Evolutionary conservation across 2,113 vertebrate species (phyloP).

Genomic region (Cebidichthys violaceus): DNA sequence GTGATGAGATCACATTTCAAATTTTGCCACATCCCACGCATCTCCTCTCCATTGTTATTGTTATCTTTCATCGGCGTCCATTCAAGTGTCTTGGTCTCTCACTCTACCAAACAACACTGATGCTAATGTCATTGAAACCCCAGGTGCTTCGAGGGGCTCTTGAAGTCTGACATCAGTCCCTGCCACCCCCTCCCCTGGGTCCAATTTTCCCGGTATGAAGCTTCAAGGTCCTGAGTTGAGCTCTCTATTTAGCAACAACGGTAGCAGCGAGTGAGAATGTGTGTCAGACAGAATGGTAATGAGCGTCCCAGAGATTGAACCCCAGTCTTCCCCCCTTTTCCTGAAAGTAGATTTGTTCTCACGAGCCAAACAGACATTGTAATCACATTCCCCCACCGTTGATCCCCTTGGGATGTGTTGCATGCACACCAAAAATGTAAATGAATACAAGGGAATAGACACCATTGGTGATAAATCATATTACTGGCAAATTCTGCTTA

Average conservation of each 20-base stretch:
- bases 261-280: constrained; percentile 57
- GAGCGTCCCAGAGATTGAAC: constrained; percentile 66
- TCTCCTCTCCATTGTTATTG: constrained; percentile 19
- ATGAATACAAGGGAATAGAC: constrained; percentile 59
- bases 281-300: constrained; percentile 74
- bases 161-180: constrained; percentile 78
- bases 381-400: constrained; percentile 47
- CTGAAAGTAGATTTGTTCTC: constrained; percentile 69
- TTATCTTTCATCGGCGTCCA: neutral
- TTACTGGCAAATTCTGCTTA: constrained; percentile 66
- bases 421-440: constrained; percentile 69
- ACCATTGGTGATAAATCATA: constrained; percentile 75
- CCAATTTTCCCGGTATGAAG: constrained; percentile 75
- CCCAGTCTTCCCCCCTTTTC: constrained; percentile 32
- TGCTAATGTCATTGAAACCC: constrained; percentile 70
- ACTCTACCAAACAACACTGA: constrained; percentile 42
- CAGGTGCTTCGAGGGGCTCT: constrained; percentile 68
- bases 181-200: constrained; percentile 63
- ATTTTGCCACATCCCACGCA: constrained; percentile 9
- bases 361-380: constrained; percentile 65
- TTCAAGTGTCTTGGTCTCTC: constrained; percentile 25
- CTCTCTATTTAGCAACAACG: constrained; percentile 73
- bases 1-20: constrained; percentile 35
- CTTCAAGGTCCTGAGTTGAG: constrained; percentile 77
- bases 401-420: constrained; percentile 55